Percentiles rank a stretch among this genome's conserved stretches.
These are phyloP conservation scores for Myrmecobius fasciatus DNA, from an alignment of 2,113 vertebrate species.

Conservation along the genomic window DNA sequence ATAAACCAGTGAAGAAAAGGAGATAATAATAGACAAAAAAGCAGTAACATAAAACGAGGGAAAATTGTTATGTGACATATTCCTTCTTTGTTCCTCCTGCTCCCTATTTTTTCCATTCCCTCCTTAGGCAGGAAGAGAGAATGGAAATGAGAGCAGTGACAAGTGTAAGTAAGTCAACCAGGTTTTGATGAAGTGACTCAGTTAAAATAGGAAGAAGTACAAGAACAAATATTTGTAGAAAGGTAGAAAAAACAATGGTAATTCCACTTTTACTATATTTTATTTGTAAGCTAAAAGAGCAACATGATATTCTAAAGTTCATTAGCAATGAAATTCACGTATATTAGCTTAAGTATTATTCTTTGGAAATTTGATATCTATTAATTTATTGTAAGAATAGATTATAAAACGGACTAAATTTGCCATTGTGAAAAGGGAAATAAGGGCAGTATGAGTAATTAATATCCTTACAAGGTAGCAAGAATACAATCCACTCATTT, in stretches of 20 bases:
- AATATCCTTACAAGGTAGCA: not conserved
- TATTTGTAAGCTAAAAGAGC: not conserved
- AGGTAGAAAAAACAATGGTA: not conserved
- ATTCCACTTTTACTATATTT: not conserved
- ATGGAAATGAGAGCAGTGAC: not conserved
- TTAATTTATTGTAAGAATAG: not conserved
- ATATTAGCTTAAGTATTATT: not conserved
- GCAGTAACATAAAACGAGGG: not conserved
- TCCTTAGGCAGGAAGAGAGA: not conserved
- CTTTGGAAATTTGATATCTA: not conserved
- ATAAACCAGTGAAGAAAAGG: not conserved
- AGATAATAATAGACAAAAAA: not conserved
- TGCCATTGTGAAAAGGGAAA: not conserved
- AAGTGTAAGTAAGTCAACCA: not conserved
- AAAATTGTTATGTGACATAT: not conserved
- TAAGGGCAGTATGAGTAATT: not conserved
- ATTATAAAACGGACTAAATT: not conserved
- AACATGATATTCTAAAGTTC: not conserved
- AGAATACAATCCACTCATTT: not conserved
- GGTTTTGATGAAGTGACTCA: not conserved
- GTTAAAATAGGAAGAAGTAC: not conserved
- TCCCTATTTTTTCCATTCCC: not conserved
- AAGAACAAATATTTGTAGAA: not conserved
- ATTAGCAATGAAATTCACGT: not conserved
- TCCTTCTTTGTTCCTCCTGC: not conserved